phyloP scores from a whole-genome alignment of 2,888 invertebrate species.

The Dione vanillae region DNA sequence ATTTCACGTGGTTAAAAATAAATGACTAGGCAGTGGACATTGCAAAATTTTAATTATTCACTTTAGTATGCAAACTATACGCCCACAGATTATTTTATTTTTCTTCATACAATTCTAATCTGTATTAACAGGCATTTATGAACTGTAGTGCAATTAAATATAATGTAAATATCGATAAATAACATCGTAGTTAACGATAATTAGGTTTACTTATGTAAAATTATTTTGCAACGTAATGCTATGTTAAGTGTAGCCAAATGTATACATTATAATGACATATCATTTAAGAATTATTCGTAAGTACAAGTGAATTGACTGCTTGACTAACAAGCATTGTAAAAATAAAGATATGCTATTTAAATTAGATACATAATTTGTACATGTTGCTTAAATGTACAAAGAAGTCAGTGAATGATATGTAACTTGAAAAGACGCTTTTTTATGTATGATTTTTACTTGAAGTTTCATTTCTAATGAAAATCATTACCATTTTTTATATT shows the following conservation, averaged over 20 bases:
- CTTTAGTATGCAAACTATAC: slow-evolving; percentile 27
- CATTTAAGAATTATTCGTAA: slow-evolving; percentile 10
- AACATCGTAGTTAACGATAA: slow-evolving; percentile 38
- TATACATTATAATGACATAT: slow-evolving; percentile 17
- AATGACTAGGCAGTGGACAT: slow-evolving; percentile 26
- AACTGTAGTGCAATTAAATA: not conserved
- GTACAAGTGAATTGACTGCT: not conserved
- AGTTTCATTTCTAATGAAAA: not conserved
- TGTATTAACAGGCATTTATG: slow-evolving; percentile 20
- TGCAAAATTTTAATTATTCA: slow-evolving; percentile 43
- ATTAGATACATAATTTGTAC: too few species aligned
- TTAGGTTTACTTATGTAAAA: slow-evolving; percentile 38
- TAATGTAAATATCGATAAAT: slow-evolving; percentile 44
- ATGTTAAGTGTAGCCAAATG: slow-evolving; percentile 37
- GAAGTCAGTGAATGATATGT: too few species aligned
- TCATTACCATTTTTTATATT: too few species aligned
- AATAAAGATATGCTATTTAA: not conserved
- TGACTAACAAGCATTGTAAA: not conserved
- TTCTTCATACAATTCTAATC: not conserved
- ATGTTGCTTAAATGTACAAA: too few species aligned
- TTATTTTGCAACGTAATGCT: slow-evolving; percentile 36
- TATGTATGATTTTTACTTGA: not conserved
- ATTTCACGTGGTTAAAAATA: not conserved
- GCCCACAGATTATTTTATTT: slow-evolving; percentile 23
- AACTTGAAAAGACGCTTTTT: not conserved